Conservation (phyloP, 2,888 invertebrate genomes). For the Plebejus melissa region DNA sequence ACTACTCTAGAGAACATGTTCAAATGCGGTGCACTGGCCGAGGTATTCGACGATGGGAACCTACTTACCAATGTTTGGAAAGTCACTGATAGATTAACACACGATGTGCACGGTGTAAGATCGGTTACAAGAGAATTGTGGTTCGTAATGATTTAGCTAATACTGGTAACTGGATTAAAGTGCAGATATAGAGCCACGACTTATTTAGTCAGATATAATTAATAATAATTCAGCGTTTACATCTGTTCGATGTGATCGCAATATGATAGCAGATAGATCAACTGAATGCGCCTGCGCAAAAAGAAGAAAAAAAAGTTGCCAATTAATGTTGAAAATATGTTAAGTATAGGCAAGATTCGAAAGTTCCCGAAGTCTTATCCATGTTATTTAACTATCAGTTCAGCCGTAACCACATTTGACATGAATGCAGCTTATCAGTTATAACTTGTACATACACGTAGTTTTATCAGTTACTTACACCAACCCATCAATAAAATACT, state of each 20-base stretch:
- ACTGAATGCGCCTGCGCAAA: too few relatives aligned
- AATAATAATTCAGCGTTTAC: too few relatives aligned
- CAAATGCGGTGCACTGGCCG: slow-evolving; percentile 49
- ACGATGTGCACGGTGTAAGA: slow-evolving; percentile 21
- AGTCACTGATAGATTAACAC: slow-evolving; percentile 39
- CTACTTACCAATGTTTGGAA: slow-evolving; percentile 54
- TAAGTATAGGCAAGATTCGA: background rate
- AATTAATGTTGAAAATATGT: too few relatives aligned
- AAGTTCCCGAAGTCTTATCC: background rate
- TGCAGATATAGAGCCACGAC: background rate
- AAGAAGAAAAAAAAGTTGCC: too few relatives aligned
- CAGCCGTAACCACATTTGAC: background rate
- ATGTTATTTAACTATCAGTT: background rate
- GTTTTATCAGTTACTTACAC: background rate
- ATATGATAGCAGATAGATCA: too few relatives aligned
- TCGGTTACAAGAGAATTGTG: background rate
- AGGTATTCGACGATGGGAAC: slow-evolving; percentile 50
- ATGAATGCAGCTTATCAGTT: background rate
- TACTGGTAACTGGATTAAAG: too few relatives aligned
- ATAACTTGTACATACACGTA: too few relatives aligned
- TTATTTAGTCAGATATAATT: too few relatives aligned
- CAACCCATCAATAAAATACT: background rate
- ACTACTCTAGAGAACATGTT: slow-evolving; percentile 54
- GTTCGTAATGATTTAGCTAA: background rate
- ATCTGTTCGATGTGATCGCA: too few relatives aligned